These are phyloP conservation scores for Mionectes olivaceus DNA, from an alignment of 2,797 vertebrate species.

Conservation along the genomic window DNA sequence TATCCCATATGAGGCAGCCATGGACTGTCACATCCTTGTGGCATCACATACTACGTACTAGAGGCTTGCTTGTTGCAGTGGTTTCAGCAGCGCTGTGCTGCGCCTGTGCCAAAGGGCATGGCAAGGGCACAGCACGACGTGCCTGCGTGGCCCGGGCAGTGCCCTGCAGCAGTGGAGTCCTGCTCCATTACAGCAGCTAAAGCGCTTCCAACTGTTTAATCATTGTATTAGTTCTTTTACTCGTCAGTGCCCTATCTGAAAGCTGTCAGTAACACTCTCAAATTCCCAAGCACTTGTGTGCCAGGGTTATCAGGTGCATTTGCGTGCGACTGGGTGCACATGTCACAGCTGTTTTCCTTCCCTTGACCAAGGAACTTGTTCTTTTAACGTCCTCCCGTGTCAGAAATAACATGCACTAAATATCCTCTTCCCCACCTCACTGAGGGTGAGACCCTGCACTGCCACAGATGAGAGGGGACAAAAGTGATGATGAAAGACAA, in stretches of 20 bases:
- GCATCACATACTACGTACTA: background rate
- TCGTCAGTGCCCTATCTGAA: background rate
- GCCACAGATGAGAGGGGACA: background rate
- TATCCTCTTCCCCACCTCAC: background rate
- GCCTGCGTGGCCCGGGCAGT: background rate
- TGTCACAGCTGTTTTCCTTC: conserved; percentile 13
- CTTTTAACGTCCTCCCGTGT: background rate
- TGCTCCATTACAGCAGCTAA: background rate
- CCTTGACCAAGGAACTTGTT: background rate
- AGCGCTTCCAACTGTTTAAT: background rate
- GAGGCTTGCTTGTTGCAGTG: background rate
- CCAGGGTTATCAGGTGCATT: background rate
- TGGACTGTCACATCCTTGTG: background rate
- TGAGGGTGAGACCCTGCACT: background rate
- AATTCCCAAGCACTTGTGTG: background rate
- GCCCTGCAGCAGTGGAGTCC: background rate
- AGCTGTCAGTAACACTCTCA: background rate
- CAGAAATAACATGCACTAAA: background rate
- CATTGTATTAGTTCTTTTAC: background rate
- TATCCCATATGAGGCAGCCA: background rate
- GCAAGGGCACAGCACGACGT: conserved; percentile 1
- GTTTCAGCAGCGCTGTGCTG: background rate
- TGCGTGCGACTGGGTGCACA: background rate
- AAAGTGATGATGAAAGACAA: background rate
- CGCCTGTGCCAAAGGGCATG: background rate